Evolutionary conservation across 2,113 vertebrate genomes (phyloP), one percentile per base, ranked within the genome.

Genomic region (Macquaria ambigua): DNA sequence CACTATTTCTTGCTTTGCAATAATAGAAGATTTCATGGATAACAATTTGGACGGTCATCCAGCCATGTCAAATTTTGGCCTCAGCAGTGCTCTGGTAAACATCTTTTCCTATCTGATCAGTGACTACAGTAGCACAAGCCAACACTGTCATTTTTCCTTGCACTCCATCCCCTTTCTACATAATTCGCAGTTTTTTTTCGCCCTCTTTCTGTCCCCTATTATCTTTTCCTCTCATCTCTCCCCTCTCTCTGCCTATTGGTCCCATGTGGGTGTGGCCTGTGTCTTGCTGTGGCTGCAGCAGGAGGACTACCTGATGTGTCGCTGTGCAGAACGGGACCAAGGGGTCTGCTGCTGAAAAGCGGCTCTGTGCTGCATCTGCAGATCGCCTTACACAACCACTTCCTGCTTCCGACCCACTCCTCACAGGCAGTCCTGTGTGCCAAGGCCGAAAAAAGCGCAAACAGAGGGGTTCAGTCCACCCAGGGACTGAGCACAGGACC

Each of bases 361-460:
- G 88, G 83, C 95, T 96, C 96, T 96, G 95, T 96, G 93, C 94
- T 85, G 90, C 84, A 86, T 90, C 87, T 92, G 88, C 90, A 92
- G 96, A 96, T 96, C 96, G 82, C 89, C 94, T 96, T 96, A 96
- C 96, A 96, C 91, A 89, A 94, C 93, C 93, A 95, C 95, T 96
- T 96, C 96, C 96, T 96, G 95, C 94, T 96, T 96, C 94, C 94
- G 94, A 93, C 93, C 95, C 88, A 86, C 89, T 94, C 90, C 92
- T 94, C 95, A 96, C 95, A 96, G 94, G 90, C 92, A 25, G 89
- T 82, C 90, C 91, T 94, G 94, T 96, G 94, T 96, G 94, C 94
- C 94, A 87, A 74, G 79, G 91, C 82, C 83, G 86, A 95, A 95
- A 94, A 95, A 95, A 94, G 89, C 80, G 73, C 93, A 93, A 95